These are phyloP conservation scores for Tridacna gigas DNA, from an alignment of 2,888 invertebrate genomes.

Conservation along the genomic window DNA sequence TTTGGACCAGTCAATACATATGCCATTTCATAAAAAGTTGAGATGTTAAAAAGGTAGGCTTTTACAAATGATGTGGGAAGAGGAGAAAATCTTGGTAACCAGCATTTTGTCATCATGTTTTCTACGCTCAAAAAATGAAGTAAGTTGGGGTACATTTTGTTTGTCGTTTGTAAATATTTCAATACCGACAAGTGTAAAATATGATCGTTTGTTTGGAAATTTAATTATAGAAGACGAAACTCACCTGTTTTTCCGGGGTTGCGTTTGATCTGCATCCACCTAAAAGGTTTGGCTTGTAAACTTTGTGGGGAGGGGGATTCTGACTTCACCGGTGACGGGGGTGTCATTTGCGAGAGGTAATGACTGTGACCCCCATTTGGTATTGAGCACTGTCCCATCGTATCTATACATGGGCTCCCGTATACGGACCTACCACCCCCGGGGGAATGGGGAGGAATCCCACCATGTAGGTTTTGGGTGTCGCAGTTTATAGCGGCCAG, in stretches of 20 bases:
- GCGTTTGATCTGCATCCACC: slow-evolving; percentile 99
- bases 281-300: slow-evolving; percentile 88
- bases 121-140: neutral
- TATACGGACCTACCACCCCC: slow-evolving; percentile 68
- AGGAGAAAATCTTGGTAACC: neutral
- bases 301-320: slow-evolving; percentile 74
- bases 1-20: too few species aligned
- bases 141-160: too few species aligned
- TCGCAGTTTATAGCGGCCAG: slow-evolving; percentile 65
- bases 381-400: slow-evolving; percentile 71
- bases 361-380: slow-evolving; percentile 69
- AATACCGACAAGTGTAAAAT: too few species aligned
- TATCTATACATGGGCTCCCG: slow-evolving; percentile 69
- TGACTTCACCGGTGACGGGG: slow-evolving; percentile 76
- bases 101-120: neutral
- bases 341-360: slow-evolving; percentile 66
- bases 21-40: too few species aligned
- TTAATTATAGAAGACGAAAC: neutral
- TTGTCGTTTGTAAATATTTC: too few species aligned
- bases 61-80: neutral
- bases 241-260: slow-evolving; percentile 96
- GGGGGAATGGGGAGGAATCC: slow-evolving; percentile 64
- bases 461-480: slow-evolving; percentile 53
- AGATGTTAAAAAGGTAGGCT: neutral
- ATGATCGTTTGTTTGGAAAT: too few species aligned